Evolutionary conservation across 2,113 vertebrate species (phyloP).

Genomic region (Leptodactylus fuscus): DNA sequence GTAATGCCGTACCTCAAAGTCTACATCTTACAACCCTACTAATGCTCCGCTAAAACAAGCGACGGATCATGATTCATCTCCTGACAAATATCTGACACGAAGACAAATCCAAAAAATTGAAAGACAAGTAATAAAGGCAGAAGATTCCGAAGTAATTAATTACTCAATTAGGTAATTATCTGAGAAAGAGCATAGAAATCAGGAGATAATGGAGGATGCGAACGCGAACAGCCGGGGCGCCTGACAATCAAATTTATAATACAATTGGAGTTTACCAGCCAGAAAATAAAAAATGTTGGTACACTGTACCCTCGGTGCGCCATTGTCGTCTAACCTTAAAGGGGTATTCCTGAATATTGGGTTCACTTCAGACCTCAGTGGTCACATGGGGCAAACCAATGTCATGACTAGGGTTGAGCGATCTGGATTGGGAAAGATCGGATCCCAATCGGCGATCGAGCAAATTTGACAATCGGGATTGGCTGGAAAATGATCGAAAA

Average conservation of each 20-base stretch:
- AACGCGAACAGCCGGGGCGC: background rate
- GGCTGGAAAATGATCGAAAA: no score
- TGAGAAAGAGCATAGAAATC: background rate
- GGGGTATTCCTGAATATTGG: no score
- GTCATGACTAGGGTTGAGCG: no score
- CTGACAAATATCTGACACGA: background rate
- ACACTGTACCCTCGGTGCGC: no score
- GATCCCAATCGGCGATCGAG: no score
- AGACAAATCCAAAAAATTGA: background rate
- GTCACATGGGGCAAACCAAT: no score
- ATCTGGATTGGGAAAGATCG: no score
- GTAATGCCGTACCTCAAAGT: no score
- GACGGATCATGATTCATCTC: background rate
- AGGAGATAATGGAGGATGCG: conserved; percentile 12
- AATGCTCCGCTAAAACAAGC: background rate
- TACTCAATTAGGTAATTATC: conserved; percentile 28
- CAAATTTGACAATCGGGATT: no score
- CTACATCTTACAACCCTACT: no score
- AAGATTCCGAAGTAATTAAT: background rate
- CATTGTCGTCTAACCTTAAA: no score
- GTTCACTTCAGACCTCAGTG: no score
- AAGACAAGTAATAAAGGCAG: conserved; percentile 10
- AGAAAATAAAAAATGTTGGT: background rate
- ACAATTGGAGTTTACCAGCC: background rate
- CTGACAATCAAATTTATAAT: background rate